These are phyloP conservation scores for Apodemus speciosus DNA, from an alignment of 2,113 vertebrate genomes.

Conservation along the genomic window DNA sequence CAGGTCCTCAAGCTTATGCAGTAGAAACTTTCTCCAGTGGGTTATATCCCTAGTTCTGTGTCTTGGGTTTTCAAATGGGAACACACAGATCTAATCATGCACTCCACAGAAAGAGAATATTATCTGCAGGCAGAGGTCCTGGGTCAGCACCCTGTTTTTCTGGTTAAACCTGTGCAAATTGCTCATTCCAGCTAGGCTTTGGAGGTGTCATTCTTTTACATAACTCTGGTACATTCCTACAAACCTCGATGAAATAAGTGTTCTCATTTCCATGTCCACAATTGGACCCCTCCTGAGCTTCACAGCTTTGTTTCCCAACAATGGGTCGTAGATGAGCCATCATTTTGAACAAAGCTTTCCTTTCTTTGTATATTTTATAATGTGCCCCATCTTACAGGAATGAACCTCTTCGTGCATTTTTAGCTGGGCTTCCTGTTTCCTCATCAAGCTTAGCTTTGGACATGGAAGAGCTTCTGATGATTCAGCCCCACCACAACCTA, in stretches of 20 bases:
- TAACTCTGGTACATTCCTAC: background rate
- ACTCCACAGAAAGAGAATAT: background rate
- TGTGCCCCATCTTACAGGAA: background rate
- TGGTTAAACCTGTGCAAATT: conserved; percentile 6
- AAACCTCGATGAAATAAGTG: background rate
- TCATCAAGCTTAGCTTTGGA: background rate
- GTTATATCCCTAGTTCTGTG: too few relatives aligned
- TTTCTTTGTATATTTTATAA: background rate
- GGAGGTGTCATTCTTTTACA: background rate
- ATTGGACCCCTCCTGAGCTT: background rate
- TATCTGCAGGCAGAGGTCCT: background rate
- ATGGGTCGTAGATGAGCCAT: background rate
- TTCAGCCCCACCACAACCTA: background rate
- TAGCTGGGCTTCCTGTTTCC: background rate
- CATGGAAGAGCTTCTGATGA: background rate
- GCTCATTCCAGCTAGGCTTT: background rate
- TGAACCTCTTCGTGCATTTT: background rate
- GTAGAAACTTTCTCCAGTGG: too few relatives aligned
- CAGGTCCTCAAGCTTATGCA: background rate
- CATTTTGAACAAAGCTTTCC: conserved; percentile 5
- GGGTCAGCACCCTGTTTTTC: background rate
- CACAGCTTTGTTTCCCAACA: background rate
- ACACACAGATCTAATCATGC: background rate
- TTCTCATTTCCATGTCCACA: background rate
- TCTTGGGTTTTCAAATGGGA: background rate